Base-by-base conservation (phyloP, 1,140 invertebrate species). In the Wiebesia pumilae region DNA sequence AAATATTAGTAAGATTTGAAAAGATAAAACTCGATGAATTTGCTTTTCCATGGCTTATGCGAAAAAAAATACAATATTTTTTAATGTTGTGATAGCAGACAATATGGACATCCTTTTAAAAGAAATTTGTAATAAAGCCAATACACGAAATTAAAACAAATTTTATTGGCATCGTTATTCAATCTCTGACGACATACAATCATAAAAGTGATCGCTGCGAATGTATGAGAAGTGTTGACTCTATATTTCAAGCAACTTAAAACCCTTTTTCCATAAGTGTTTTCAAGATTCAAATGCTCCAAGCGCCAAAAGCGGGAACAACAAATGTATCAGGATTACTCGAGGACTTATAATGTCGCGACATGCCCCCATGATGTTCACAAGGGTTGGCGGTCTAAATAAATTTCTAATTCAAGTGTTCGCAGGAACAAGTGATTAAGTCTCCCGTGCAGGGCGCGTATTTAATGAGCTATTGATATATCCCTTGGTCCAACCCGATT, bases 391-490 rank as follows among this genome's bases (percentile, higher is more conserved):
- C 85, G 87, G 88, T 92, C 92, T 92, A 93, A 93, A 93, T 93
- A 93, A 93, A 93, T 93, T 93, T 92, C 88, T 88, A n/a, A 91
- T 89, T 91, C 90, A 89, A 90, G 88, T 88, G 89, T 87, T 75
- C 78, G 86, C 38, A 71, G 71, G 38, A 88, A 30, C 38, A 69
- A 80, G 47, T 79, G 81, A 75, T 75, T 58, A 69, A 51, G 9
- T 19, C 51, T 33, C 47, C 30, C 19, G 16, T 58, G 43, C 12
- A 19, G 19, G 14, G 24, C 71, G 89, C 89, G 84, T 87, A 85
- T 92, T 93, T 93, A 93, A 93, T 92, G 92, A 93, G 92, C 92
- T 92, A 93, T 93, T 93, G 92, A 93, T 93, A 93, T 90, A 88
- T 87, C 90, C 86, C 87, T 47, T 7, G 77, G 21, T 38, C 81